These are phyloP conservation scores for Drosophila sulfurigaster DNA, from an alignment of 1,140 invertebrate genomes.

Conservation along the genomic window DNA sequence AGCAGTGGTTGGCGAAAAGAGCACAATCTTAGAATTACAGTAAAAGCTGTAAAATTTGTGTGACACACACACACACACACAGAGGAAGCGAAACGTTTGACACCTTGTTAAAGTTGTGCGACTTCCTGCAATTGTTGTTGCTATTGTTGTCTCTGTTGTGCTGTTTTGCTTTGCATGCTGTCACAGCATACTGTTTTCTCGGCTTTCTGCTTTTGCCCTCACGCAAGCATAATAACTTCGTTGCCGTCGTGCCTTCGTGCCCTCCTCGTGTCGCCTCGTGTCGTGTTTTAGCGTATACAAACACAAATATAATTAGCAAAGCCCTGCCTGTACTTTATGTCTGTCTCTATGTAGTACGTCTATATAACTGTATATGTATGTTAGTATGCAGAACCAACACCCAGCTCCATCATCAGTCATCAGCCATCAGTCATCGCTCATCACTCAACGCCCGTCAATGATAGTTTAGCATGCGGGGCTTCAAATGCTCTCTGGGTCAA, in stretches of 20 bases:
- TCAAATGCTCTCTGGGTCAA: background rate
- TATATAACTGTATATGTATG: background rate
- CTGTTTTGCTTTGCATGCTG: constrained; percentile 8
- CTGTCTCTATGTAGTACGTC: background rate
- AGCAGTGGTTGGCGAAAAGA: background rate
- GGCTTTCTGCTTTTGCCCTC: constrained; percentile 23
- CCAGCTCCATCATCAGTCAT: constrained; percentile 6
- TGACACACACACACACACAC: background rate
- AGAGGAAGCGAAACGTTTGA: constrained; percentile 1
- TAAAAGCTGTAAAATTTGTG: constrained; percentile 25
- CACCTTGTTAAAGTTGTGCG: constrained; percentile 24
- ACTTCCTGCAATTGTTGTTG: constrained; percentile 8
- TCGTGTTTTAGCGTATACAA: background rate
- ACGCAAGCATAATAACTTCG: constrained; percentile 29
- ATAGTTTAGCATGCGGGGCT: background rate
- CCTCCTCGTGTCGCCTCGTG: background rate
- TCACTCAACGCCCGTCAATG: constrained; percentile 8
- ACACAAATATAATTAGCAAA: constrained; percentile 12
- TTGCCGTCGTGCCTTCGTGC: background rate
- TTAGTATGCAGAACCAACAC: background rate
- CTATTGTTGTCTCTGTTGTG: background rate
- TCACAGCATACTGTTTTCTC: constrained; percentile 26
- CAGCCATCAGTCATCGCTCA: constrained; percentile 10
- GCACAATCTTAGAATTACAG: constrained; percentile 31
- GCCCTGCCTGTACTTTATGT: background rate